Conservation (phyloP, 1,140 invertebrate species). For the Bombus terrestris region DNA sequence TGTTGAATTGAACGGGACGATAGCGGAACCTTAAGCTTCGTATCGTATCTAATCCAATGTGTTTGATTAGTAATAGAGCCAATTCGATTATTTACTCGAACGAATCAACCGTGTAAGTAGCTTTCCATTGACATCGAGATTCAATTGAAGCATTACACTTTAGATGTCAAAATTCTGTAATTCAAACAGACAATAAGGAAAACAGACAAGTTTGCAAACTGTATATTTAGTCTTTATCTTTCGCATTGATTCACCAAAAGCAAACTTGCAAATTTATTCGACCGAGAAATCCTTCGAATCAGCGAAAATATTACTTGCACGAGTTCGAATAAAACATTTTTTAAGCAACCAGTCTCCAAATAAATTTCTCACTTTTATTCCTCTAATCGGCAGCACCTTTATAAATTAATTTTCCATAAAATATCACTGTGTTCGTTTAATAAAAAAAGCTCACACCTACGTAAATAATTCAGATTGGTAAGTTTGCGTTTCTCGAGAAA, state of each 20-base stretch:
- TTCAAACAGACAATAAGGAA: not conserved
- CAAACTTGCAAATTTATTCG: not conserved
- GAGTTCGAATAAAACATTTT: not conserved
- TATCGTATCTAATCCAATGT: slow-evolving; percentile 10
- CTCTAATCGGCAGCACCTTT: not conserved
- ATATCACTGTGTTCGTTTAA: not conserved
- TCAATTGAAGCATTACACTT: not conserved
- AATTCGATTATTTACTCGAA: slow-evolving; percentile 24
- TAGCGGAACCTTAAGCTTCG: not conserved
- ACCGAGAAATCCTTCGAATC: not conserved
- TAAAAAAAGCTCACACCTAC: not conserved
- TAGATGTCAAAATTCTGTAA: not conserved
- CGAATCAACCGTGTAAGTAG: slow-evolving; percentile 8
- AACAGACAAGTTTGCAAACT: not conserved
- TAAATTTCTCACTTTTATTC: not conserved
- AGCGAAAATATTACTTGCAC: not conserved
- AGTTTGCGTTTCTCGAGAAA: not conserved
- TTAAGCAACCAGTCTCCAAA: not conserved
- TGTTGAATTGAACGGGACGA: slow-evolving; percentile 7
- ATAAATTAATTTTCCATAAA: not conserved
- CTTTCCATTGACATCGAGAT: not conserved
- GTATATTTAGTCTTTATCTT: not conserved
- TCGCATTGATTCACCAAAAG: not conserved
- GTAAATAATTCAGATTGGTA: not conserved
- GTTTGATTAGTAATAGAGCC: slow-evolving; percentile 27